Evolutionary conservation across 2,888 invertebrate species (phyloP).

Genomic region (Cryptocephalus moraei): DNA sequence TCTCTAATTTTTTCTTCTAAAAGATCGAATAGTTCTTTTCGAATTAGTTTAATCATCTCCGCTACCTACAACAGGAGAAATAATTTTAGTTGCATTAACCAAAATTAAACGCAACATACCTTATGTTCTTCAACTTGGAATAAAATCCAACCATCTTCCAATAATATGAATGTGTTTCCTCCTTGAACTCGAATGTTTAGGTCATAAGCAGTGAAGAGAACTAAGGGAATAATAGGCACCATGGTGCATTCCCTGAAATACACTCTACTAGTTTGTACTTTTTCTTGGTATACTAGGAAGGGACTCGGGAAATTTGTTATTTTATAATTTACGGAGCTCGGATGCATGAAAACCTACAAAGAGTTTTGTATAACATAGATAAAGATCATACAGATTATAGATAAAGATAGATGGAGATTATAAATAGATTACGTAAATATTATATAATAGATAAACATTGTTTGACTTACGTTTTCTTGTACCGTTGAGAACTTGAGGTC

Average conservation of each 20-base stretch:
- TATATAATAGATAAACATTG: not conserved
- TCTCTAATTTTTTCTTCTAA: constrained; percentile 77
- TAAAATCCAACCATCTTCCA: constrained; percentile 77
- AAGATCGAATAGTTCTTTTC: constrained; percentile 63
- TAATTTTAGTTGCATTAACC: not conserved
- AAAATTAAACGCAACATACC: constrained; percentile 33
- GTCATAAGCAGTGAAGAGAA: constrained; percentile 64
- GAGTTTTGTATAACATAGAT: not conserved
- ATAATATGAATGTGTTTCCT: constrained; percentile 59
- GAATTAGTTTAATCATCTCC: constrained; percentile 69
- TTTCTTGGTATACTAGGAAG: constrained; percentile 73
- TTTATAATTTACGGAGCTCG: constrained; percentile 63
- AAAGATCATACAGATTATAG: too few species aligned
- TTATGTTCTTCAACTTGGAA: constrained; percentile 67
- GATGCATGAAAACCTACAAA: constrained; percentile 50
- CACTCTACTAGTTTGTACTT: constrained; percentile 68
- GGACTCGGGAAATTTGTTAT: constrained; percentile 60
- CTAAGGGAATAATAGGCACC: constrained; percentile 64
- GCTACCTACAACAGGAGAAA: constrained; percentile 49
- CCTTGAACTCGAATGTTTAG: constrained; percentile 62
- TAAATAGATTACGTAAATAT: not conserved
- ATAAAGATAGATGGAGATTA: too few species aligned
- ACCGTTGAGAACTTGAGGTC: constrained; percentile 67
- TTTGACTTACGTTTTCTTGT: constrained; percentile 51
- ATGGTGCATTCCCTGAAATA: constrained; percentile 74